Evolutionary conservation across 2,797 vertebrate species (phyloP).

Genomic region (Urocyon cinereoargenteus): DNA sequence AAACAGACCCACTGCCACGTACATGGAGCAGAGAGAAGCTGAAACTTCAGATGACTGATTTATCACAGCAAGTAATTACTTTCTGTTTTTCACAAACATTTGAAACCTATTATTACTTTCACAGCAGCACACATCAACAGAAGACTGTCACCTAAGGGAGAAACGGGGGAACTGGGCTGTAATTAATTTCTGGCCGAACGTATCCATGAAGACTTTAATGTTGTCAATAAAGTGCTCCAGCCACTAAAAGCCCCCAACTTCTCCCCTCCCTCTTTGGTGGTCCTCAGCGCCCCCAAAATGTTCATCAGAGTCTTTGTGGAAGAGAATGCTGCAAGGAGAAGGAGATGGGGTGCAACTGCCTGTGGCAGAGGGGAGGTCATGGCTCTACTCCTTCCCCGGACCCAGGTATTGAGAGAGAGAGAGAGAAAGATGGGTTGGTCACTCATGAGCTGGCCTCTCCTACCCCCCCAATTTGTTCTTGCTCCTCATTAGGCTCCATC

Average conservation of each 20-base stretch:
- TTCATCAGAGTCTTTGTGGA: constrained; percentile 69
- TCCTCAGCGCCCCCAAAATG: constrained; percentile 54
- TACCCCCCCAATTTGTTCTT: not conserved
- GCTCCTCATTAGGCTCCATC: constrained; percentile 63
- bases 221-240: constrained; percentile 60
- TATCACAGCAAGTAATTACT: constrained; percentile 87
- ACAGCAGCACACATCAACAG: constrained; percentile 82
- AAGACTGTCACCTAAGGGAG: constrained; percentile 84
- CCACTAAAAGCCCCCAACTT: constrained; percentile 47
- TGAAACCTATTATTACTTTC: constrained; percentile 86
- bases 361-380: constrained; percentile 52
- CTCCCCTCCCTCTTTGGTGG: not conserved
- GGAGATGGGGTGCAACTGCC: not conserved
- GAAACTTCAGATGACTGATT: constrained; percentile 84
- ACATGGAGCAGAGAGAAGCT: constrained; percentile 46
- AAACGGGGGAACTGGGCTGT: constrained; percentile 83
- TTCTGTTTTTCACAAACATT: constrained; percentile 79
- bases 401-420: not conserved
- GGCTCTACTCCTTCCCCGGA: constrained; percentile 46
- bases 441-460: constrained; percentile 56
- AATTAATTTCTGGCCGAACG: constrained; percentile 84
- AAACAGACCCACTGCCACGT: constrained; percentile 74
- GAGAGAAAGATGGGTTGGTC: not conserved
- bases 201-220: constrained; percentile 76
- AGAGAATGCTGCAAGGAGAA: constrained; percentile 42